Evolutionary conservation across 1,140 invertebrate genomes (phyloP).

Genomic region (Limonius californicus): DNA sequence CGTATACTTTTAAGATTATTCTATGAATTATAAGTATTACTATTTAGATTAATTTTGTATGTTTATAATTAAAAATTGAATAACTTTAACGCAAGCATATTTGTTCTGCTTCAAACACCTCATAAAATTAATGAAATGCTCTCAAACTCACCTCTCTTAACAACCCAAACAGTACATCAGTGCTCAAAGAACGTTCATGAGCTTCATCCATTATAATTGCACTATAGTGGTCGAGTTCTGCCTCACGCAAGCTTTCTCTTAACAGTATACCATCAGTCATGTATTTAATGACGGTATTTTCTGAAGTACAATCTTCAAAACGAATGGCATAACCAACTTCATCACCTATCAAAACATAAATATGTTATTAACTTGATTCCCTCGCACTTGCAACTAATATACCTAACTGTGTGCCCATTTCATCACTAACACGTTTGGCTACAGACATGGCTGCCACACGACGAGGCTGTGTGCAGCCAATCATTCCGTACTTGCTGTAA

Average conservation of each 20-base stretch:
- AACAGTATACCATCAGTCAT: conserved; percentile 99
- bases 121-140: background rate
- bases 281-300: conserved; percentile 96
- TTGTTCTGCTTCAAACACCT: too few species aligned
- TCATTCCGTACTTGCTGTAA: conserved; percentile 88
- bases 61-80: too few species aligned
- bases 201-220: conserved; percentile 99
- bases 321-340: conserved; percentile 98
- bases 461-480: conserved; percentile 92
- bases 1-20: too few species aligned
- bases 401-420: conserved; percentile 88
- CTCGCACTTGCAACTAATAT: background rate
- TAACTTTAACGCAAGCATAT: too few species aligned
- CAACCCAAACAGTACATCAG: conserved; percentile 97
- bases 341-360: conserved; percentile 54
- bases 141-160: conserved; percentile 76
- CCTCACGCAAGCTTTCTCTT: conserved; percentile 89
- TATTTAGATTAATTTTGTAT: too few species aligned
- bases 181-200: conserved; percentile 95
- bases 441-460: conserved; percentile 99
- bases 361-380: background rate
- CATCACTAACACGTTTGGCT: conserved; percentile 97
- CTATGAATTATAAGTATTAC: too few species aligned
- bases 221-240: conserved; percentile 94
- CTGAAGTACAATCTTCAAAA: conserved; percentile 98